A percentile compares a stretch with the other conserved stretches of the same genome.
These are phyloP conservation scores for Agelas oroides DNA, from an alignment of 37 sponge, comb jelly and placozoan species.

Conservation along the genomic window DNA sequence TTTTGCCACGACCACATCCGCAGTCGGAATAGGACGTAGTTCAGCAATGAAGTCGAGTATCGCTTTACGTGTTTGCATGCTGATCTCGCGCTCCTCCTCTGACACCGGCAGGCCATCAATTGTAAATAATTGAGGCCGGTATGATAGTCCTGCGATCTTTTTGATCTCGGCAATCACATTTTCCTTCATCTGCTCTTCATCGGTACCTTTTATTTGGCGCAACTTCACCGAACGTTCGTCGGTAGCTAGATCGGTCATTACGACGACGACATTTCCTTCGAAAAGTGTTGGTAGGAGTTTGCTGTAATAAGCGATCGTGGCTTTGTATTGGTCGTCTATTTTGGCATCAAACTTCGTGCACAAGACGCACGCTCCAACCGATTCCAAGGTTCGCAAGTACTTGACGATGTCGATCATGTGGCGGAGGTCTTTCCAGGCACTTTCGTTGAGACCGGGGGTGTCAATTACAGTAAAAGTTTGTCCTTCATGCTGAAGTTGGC, in stretches of 20 bases:
- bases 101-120: too few species aligned
- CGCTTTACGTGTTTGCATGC: too few species aligned
- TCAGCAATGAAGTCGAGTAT: too few species aligned
- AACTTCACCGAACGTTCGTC: too few species aligned
- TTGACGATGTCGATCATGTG: slow-evolving; percentile 50
- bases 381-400: background rate
- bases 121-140: too few species aligned
- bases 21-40: background rate
- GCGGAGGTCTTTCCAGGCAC: slow-evolving; percentile 8
- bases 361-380: background rate
- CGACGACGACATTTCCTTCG: slow-evolving; percentile 22
- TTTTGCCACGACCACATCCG: slow-evolving; percentile 21
- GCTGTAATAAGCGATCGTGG: slow-evolving; percentile 15
- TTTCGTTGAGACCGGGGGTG: slow-evolving; percentile 57
- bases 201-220: too few species aligned
- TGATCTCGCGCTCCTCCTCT: too few species aligned
- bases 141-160: too few species aligned
- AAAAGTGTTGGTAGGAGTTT: slow-evolving; percentile 7
- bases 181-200: too few species aligned
- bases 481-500: background rate
- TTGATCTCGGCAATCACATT: too few species aligned
- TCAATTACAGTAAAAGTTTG: slow-evolving; percentile 30
- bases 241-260: background rate
- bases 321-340: background rate
- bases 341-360: slow-evolving; percentile 4